A percentile compares a stretch with the other conserved stretches of the same genome.
phyloP scores from a whole-genome alignment of 2,888 invertebrate genomes.

The Ophioninae sp. region DNA sequence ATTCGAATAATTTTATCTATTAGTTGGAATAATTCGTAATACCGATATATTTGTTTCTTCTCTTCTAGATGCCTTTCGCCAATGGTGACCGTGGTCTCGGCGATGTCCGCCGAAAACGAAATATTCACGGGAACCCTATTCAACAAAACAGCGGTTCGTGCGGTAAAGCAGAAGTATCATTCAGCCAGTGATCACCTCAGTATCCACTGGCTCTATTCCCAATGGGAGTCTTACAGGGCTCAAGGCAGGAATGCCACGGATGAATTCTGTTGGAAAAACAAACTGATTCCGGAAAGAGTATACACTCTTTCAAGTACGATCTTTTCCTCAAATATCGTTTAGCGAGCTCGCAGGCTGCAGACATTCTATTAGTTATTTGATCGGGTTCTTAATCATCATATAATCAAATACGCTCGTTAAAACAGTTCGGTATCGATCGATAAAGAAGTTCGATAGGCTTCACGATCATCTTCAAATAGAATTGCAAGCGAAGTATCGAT shows the following conservation, averaged over 20 bases:
- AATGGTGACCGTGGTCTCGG: conserved; percentile 81
- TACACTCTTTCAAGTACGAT: conserved; percentile 82
- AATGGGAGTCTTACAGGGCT: conserved; percentile 80
- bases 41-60: background rate
- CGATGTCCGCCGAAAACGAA: conserved; percentile 82
- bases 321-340: background rate
- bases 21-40: no score
- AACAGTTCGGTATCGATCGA: background rate
- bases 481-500: background rate
- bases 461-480: background rate
- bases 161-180: conserved; percentile 82
- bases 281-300: conserved; percentile 82
- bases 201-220: conserved; percentile 82
- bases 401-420: background rate
- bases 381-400: background rate
- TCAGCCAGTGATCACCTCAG: conserved; percentile 85
- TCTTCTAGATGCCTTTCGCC: conserved; percentile 82
- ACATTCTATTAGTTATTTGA: background rate
- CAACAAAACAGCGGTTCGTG: conserved; percentile 82
- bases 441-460: background rate
- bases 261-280: conserved; percentile 81
- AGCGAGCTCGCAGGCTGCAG: background rate
- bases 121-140: conserved; percentile 82
- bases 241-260: conserved; percentile 71
- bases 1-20: no score